Base-by-base conservation (phyloP, 2,888 invertebrate genomes). In the Rhorus exstirpatorius region DNA sequence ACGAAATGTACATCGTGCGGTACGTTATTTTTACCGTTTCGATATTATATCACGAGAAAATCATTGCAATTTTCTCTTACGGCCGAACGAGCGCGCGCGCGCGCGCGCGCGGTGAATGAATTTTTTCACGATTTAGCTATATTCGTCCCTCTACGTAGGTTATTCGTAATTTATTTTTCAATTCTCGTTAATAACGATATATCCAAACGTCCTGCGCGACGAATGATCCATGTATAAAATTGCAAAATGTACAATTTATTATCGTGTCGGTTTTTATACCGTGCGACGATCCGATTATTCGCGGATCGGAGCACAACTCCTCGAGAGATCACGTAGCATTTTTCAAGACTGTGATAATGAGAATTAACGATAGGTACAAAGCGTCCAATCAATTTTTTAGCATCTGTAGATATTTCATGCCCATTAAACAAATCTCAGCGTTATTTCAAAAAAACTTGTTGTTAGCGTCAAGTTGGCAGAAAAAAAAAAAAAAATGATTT, bases 261-360 rank as follows among this genome's bases (percentile, higher is more conserved):
- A 24, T 38, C 70, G 44, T 68, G 82, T 79, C 79, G 83, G 58
- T 17, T 83, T 86, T 86, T 87, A 85, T 87, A 85, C 44, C 80
- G 85, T 83, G 6, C 14, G 17, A 35, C 10, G 86, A 88, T 83
- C 80, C 70, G 8, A 6, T n/a, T 26, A 55, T 81, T 81, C 78
- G 77, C 83, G 79, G 72, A 58, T 78, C 82, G 65, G 70, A 72
- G 26, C 80, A 76, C 79, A 76, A 24, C 44, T 79, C 78, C n/a
- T n/a, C 72, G 82, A 79, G 76, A 83, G 80, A 44, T 83, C 83
- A 68, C 85, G 79, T 87, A 84, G 85, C 86, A 86, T 88, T 88
- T 88, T 83, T 85, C 85, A 85, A 85, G 86, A 88, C 88, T 90
- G 88, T 89, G 89, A 89, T 89, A 88, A 88, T 85, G 85, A 84